Base-by-base conservation (phyloP, 2,797 vertebrate genomes). In the Numenius phaeopus region DNA sequence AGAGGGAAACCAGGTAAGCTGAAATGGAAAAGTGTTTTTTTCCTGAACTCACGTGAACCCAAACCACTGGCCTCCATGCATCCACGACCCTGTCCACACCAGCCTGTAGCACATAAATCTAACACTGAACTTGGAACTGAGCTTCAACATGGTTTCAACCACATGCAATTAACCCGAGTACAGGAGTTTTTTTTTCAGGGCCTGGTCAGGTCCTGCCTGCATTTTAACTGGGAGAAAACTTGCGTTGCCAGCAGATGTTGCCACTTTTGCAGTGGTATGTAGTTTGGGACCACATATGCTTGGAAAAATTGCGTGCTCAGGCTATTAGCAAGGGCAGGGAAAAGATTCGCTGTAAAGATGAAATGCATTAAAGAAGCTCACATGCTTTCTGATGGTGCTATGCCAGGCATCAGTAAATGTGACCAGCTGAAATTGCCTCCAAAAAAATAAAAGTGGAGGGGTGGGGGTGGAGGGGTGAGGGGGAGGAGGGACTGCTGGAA, bases 361-460 rank as follows among this genome's bases (percentile, higher is more conserved):
- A 94, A 90, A 91, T 13, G 49, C 40, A 57, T 90, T 94, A 90
- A 79, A 83, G 92, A 57, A 88, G 72, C 77, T 88, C 83, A 91
- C 58, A 39, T 73, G 65, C 49, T 95, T 71, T 67, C 84, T 77
- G 76, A 46, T 70, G 6, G 0, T 42, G 72, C 83, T 73, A 77
- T 84, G 94, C 88, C 94, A 94, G 75, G 86, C 73, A 82, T 42
- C 58, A 54, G 86, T 61, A 83, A 94, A 94, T 87, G 80, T 40
- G 59, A 92, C 92, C 70, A 76, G 71, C 54, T 95, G 88, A 92
- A 90, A 81, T 14, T 86, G 73, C 76, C 58, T 91, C 78, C 59
- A 83, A 92, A 89, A 94, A 80, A 64, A 52, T 27, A 62, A 59
- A 67, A 91, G 40, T 0, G 52, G 52, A 30, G 52, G 27, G 29